Conservation (phyloP, 1,140 invertebrate genomes). For the Drosophila pseudoananassae region DNA sequence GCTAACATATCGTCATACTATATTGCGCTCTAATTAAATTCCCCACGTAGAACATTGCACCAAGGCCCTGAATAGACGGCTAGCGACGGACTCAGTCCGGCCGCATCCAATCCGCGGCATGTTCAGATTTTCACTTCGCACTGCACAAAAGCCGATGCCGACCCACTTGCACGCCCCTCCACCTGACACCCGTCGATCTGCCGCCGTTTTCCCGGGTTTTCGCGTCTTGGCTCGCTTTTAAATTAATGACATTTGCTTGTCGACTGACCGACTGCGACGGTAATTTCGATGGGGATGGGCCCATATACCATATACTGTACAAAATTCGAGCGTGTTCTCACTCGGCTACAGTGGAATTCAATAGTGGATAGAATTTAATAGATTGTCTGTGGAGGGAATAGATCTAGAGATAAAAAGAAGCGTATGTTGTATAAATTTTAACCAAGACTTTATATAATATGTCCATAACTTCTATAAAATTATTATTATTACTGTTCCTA, state of each 20-base stretch:
- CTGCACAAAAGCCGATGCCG: conserved; percentile 41
- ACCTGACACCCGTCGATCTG: conserved; percentile 13
- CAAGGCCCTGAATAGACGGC: conserved; percentile 36
- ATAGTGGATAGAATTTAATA: conserved; percentile 5
- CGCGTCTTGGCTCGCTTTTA: conserved; percentile 51
- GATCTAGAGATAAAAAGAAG: too few species aligned
- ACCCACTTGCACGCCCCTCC: conserved; percentile 38
- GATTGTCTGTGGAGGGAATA: not conserved
- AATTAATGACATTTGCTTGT: conserved; percentile 69
- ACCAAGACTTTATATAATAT: too few species aligned
- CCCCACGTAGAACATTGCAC: conserved; percentile 47
- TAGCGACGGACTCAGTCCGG: conserved; percentile 29
- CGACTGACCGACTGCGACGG: conserved; percentile 34
- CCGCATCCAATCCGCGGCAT: conserved; percentile 21
- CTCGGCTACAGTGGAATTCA: not conserved
- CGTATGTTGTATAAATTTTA: too few species aligned
- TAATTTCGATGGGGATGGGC: conserved; percentile 10
- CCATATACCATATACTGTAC: not conserved
- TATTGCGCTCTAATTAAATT: conserved; percentile 76
- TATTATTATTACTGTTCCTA: too few species aligned
- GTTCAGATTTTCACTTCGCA: conserved; percentile 54
- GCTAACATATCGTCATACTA: conserved; percentile 26
- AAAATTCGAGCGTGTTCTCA: conserved; percentile 6
- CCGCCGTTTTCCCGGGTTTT: conserved; percentile 7
- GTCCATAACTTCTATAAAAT: too few species aligned